These are phyloP conservation scores for Ariolimax columbianus DNA, from an alignment of 2,888 invertebrate species.

Conservation along the genomic window DNA sequence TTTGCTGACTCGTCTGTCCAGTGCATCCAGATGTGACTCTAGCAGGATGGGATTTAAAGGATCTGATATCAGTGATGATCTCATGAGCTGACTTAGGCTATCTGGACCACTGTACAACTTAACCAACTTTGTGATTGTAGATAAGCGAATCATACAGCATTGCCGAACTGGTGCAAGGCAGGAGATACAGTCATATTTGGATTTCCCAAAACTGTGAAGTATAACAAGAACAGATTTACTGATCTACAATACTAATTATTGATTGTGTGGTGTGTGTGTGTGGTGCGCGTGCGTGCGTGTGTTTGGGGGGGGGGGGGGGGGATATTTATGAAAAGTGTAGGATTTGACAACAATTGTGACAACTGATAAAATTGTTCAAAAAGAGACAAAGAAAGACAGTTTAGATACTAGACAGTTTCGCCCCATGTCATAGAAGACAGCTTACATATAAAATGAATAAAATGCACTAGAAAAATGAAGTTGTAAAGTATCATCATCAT, in stretches of 20 bases:
- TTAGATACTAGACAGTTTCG: no score
- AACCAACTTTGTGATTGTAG: conserved; percentile 89
- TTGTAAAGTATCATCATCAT: no score
- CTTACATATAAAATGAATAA: no score
- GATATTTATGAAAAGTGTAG: no score
- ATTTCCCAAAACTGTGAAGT: conserved; percentile 42
- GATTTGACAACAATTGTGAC: no score
- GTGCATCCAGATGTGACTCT: conserved; percentile 92
- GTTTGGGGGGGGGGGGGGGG: no score
- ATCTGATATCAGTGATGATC: conserved; percentile 88
- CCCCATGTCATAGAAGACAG: no score
- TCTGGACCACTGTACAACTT: conserved; percentile 78
- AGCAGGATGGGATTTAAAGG: conserved; percentile 92
- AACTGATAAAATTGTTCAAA: no score
- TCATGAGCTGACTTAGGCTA: conserved; percentile 86
- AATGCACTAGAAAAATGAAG: no score
- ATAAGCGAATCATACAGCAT: conserved; percentile 94
- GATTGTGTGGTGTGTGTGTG: not conserved
- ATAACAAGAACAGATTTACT: not conserved
- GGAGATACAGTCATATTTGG: conserved; percentile 48
- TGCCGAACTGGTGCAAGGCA: conserved; percentile 96
- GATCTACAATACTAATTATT: not conserved
- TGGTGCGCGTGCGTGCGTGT: no score
- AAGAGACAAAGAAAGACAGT: no score
- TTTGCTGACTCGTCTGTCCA: conserved; percentile 88